phyloP scores from a whole-genome alignment of 2,888 invertebrate genomes.

The Hylaea fasciaria region DNA sequence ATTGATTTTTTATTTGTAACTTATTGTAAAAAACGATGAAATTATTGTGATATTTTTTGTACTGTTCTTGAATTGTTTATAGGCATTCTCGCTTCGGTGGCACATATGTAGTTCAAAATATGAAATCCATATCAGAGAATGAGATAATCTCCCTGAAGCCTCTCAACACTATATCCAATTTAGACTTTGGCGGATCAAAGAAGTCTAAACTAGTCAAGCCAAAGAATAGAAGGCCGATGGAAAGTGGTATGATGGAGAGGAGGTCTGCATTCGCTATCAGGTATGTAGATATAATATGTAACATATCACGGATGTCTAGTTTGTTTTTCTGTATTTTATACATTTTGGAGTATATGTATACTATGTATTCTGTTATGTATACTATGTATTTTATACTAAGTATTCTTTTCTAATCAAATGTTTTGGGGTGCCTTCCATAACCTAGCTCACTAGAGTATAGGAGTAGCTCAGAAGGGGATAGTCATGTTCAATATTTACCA shows the following conservation, averaged over 20 bases:
- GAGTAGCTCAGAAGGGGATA: no score
- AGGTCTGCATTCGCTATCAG: slow-evolving; percentile 94
- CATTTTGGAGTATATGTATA: no score
- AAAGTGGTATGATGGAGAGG: slow-evolving; percentile 88
- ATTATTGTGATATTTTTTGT: slow-evolving; percentile 17
- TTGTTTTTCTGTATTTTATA: no score
- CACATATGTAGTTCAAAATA: slow-evolving; percentile 95
- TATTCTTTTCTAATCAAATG: no score
- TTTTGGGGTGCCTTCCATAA: no score
- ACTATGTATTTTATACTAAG: no score
- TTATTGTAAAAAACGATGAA: slow-evolving; percentile 5
- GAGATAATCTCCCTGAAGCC: slow-evolving; percentile 96
- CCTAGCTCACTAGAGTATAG: no score
- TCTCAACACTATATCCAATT: slow-evolving; percentile 89
- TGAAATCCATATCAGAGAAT: slow-evolving; percentile 96
- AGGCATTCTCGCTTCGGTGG: slow-evolving; percentile 98
- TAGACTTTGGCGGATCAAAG: slow-evolving; percentile 91
- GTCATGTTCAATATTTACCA: no score
- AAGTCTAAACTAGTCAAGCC: slow-evolving; percentile 84
- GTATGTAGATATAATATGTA: slow-evolving; percentile 54
- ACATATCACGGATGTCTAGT: no score
- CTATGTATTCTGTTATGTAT: no score
- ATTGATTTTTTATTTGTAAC: no score
- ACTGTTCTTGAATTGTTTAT: slow-evolving; percentile 19
- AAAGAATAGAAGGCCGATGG: slow-evolving; percentile 89